phyloP scores from a whole-genome alignment of 2,888 invertebrate genomes.

The Pheosia gnoma region DNA sequence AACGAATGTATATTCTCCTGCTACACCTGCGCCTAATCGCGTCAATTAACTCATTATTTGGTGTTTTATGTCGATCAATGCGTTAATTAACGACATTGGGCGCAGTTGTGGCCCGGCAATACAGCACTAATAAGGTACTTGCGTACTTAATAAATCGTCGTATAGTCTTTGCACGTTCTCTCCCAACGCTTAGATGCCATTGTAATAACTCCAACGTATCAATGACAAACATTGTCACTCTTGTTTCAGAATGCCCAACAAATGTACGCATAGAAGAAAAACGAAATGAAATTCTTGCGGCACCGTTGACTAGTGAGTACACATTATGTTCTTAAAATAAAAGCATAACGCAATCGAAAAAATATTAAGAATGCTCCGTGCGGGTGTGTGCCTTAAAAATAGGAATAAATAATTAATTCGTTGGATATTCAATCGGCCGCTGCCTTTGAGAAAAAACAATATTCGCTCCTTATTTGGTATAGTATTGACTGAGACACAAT shows the following conservation, averaged over 20 bases:
- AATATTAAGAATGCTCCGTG: too few relatives aligned
- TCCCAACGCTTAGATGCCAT: not conserved
- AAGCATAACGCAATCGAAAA: not conserved
- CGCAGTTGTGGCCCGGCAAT: too few relatives aligned
- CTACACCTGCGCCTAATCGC: too few relatives aligned
- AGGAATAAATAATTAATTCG: too few relatives aligned
- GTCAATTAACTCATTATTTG: too few relatives aligned
- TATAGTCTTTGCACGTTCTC: too few relatives aligned
- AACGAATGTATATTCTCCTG: too few relatives aligned
- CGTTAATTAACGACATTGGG: too few relatives aligned
- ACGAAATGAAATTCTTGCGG: constrained; percentile 52
- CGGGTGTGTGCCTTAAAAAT: too few relatives aligned
- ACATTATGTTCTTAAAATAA: not conserved
- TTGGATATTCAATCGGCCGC: not conserved
- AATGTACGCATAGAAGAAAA: constrained; percentile 61
- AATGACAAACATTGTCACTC: constrained; percentile 7
- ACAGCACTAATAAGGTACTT: too few relatives aligned
- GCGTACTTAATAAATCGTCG: too few relatives aligned
- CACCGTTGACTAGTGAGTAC: constrained; percentile 66
- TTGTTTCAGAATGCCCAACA: constrained; percentile 70
- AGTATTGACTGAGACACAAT: not conserved
- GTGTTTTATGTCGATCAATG: too few relatives aligned
- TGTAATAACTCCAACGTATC: not conserved
- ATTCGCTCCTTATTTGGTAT: not conserved
- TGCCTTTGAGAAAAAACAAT: not conserved